Evolutionary conservation across 1,140 invertebrate species (phyloP), one percentile per base, ranked within the genome.

Genomic region (Sycophila sp.): DNA sequence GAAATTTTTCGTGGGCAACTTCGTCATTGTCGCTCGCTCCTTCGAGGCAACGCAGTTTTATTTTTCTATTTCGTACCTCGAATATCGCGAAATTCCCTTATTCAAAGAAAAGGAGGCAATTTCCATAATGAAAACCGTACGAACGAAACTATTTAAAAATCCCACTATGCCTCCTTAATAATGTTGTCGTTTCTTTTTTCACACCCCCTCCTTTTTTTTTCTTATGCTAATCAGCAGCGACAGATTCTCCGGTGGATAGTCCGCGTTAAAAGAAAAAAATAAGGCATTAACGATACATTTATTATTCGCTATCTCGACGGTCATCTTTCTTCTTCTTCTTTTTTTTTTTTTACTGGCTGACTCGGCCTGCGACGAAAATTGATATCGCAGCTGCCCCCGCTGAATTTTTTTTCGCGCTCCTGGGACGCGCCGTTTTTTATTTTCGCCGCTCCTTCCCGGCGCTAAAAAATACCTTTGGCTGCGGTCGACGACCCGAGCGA

Each of bases 41-140:
- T 36, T 34, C 13, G 17, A n/a, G n/a, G n/a, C n/a, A n/a, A n/a
- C n/a, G n/a, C n/a, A n/a, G n/a, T n/a, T n/a, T 15, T 49, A 40
- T 65, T 59, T 73, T 71, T 72, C 71, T 76, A 78, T 78, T 76
- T 77, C 70, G 73, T 73, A 69, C 73, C 70, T 75, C 71, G 72
- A 68, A 76, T 71, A 71, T 56, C 68, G 72, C 68, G 74, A 78
- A 79, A 78, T 80, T 81, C 17, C 24, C 28, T 38, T 34, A 28
- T 49, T 65, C 64, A n/a, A n/a, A n/a, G n/a, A 2, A 2, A 28
- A 42, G 42, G 49, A 53, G 49, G 32, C 62, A 67, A 72, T 67
- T 67, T 62, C 45, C 63, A 71, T 66, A 71, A 71, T 66, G 17
- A 66, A n/a, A 71, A 59, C 19, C 32, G 24, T 40, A 32, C 22